Base-by-base conservation (phyloP, 2,888 invertebrate species). In the Drosophila pseudotakahashii region DNA sequence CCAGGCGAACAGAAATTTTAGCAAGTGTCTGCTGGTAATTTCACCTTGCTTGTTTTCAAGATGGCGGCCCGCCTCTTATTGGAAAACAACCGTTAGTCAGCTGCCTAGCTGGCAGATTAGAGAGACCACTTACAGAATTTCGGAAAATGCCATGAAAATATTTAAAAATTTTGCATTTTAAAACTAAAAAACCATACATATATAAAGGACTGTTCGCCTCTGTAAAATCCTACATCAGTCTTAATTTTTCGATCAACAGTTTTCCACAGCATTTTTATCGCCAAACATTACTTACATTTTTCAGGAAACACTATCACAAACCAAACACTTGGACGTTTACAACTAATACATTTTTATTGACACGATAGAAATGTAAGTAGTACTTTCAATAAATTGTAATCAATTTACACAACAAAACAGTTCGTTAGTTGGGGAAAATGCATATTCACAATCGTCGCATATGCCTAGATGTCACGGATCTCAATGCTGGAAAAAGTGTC, bases 341-440 rank as follows among this genome's bases (percentile, higher is more conserved):
- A 39, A 45, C 63, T 63, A 63, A 45, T 44, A 37, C 19, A 61
- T n/a, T 37, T 36, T 45, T 63, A 45, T 63, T 45, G 6, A 61
- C 42, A 45, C 42, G 30, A 60, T 61, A 60, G 36, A 26, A 2
- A 13, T 42, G 19, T 44, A 45, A 7, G 26, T 45, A 26, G 26
- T 55, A 57, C 54, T 11, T 37, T n/a, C 13, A 14, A 36, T 37
- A 54, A 7, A 32, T 54, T 19, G 48, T n/a, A 37, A 7, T n/a
- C n/a, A 37, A 37, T 37, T 37, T 37, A n/a, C 37, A 34, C 34
- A 34, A 34, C 19, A 42, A 42, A 19, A 19, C 7, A 42, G 19
- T 9, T 16, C 42, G 19, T 23, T 7, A 19, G 30, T 30, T 30
- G 26, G 26, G 11, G 34, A 34, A 34, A 34, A 34, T 34, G 11